These are phyloP conservation scores for Tortrix viridana DNA, from an alignment of 2,888 invertebrate genomes.

Conservation along the genomic window DNA sequence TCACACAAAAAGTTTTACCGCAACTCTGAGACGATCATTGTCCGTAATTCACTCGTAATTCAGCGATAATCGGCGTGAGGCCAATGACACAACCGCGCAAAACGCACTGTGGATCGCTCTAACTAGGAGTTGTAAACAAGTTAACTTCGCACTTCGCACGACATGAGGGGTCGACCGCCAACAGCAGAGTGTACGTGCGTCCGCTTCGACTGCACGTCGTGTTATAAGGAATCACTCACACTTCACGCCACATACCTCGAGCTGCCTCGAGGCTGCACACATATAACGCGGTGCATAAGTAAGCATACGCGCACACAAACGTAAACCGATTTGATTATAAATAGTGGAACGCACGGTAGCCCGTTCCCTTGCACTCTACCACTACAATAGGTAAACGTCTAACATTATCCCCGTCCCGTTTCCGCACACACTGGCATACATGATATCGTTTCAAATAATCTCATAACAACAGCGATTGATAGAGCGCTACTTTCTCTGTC, in stretches of 20 bases:
- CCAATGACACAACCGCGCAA: constrained; percentile 79
- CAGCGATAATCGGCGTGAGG: constrained; percentile 70
- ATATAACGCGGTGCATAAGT: constrained; percentile 76
- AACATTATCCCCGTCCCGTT: constrained; percentile 62
- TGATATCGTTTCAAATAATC: constrained; percentile 61
- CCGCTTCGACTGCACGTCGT: constrained; percentile 76
- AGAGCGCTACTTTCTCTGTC: constrained; percentile 63
- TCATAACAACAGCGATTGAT: constrained; percentile 69
- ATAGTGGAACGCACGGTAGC: constrained; percentile 84
- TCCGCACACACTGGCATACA: constrained; percentile 45
- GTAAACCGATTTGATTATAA: constrained; percentile 78
- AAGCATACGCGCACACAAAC: constrained; percentile 71
- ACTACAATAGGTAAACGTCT: constrained; percentile 71
- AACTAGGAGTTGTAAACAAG: constrained; percentile 77
- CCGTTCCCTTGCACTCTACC: constrained; percentile 81
- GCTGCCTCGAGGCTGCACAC: constrained; percentile 69
- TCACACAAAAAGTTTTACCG: constrained; percentile 74
- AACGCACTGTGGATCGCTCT: constrained; percentile 75
- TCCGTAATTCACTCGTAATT: constrained; percentile 74
- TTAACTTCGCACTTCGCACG: constrained; percentile 72
- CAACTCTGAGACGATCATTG: constrained; percentile 64
- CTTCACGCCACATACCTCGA: no score
- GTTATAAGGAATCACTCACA: constrained; percentile 75
- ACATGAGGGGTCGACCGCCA: constrained; percentile 74
- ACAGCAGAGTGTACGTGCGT: constrained; percentile 74